Evolutionary conservation across 2,797 vertebrate genomes (phyloP).

Genomic region (Eulemur coronatus): DNA sequence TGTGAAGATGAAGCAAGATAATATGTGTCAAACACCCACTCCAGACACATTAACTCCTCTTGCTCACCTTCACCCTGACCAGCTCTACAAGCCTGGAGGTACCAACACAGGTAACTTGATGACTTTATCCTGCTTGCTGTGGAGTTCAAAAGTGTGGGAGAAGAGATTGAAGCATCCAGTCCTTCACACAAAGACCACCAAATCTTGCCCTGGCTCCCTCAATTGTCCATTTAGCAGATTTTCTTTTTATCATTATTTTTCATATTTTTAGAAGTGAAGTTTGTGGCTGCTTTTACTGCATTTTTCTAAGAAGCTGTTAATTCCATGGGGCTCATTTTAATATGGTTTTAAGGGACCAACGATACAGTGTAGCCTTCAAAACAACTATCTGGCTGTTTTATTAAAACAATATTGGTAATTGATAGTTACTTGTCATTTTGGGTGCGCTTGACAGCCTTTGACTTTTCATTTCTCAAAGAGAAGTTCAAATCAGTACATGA

Average conservation of each 20-base stretch:
- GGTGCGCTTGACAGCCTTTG: background rate
- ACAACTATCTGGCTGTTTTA: slow-evolving; percentile 8
- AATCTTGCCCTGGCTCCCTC: background rate
- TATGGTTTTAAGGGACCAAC: background rate
- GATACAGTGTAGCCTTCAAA: background rate
- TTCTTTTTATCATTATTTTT: background rate
- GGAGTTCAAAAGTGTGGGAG: background rate
- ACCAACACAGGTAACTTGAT: background rate
- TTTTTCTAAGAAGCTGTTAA: slow-evolving; percentile 13
- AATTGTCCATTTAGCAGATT: rapidly evolving
- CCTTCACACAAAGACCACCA: background rate
- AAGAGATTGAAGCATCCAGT: background rate
- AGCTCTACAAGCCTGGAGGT: too few relatives aligned
- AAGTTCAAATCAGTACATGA: background rate
- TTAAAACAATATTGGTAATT: background rate
- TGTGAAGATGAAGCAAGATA: background rate
- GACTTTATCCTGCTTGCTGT: background rate
- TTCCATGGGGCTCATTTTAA: background rate
- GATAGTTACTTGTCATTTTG: background rate
- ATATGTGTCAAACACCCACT: rapidly evolving
- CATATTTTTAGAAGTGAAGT: background rate
- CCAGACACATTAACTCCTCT: background rate
- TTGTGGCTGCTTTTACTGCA: background rate
- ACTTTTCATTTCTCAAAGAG: background rate
- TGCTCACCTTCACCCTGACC: too few relatives aligned